Percentiles rank a stretch among this genome's conserved stretches.
Conservation (phyloP, 1,140 invertebrate genomes). For the Cataglyphis hispanica region DNA sequence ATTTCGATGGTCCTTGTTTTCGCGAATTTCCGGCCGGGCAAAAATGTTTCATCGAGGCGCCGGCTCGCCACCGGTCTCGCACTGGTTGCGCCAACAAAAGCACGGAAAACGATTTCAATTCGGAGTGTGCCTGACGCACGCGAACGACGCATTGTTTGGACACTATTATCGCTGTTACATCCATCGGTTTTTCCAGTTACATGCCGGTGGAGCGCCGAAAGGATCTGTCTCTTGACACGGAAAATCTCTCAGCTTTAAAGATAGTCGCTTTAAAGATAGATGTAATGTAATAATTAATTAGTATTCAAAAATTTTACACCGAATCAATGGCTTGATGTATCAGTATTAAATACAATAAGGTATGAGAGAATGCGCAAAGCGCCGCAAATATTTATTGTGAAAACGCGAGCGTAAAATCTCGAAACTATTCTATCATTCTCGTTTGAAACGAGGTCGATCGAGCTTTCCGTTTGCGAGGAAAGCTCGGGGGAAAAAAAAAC, state of each 20-base stretch:
- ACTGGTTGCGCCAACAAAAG: constrained; percentile 56
- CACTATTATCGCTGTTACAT: constrained; percentile 72
- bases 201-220: constrained; percentile 41
- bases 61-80: neutral
- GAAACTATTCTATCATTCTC: neutral
- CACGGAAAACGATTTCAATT: constrained; percentile 66
- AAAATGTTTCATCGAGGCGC: constrained; percentile 64
- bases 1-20: constrained; percentile 53
- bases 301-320: neutral
- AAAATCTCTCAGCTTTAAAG: constrained; percentile 30
- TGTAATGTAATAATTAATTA: constrained; percentile 5
- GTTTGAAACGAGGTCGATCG: constrained; percentile 19
- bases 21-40: constrained; percentile 49
- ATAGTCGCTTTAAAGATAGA: neutral
- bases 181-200: constrained; percentile 65
- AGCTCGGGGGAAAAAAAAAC: constrained; percentile 26
- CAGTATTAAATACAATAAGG: neutral
- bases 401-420: neutral
- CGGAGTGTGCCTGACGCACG: constrained; percentile 58
- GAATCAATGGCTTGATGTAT: neutral
- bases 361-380: neutral
- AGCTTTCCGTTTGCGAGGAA: constrained; percentile 24
- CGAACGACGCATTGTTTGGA: constrained; percentile 64
- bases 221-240: constrained; percentile 39
- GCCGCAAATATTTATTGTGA: neutral